A percentile compares a stretch with the other conserved stretches of the same genome.
phyloP scores from a whole-genome alignment of 2,113 vertebrate species.

The Tursiops truncatus region DNA sequence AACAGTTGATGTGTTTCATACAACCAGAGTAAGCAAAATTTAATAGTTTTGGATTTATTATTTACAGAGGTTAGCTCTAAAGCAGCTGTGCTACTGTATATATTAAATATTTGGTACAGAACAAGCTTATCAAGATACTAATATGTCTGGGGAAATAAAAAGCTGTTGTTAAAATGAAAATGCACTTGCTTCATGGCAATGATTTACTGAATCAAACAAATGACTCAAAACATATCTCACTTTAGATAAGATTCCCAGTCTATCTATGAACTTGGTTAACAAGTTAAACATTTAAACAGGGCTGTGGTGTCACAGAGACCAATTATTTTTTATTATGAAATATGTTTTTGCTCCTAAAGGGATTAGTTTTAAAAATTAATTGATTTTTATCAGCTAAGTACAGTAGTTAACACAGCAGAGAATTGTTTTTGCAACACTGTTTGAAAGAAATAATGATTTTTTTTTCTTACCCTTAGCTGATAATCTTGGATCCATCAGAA shows the following conservation, averaged over 20 bases:
- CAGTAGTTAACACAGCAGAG: not conserved
- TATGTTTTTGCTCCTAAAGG: not conserved
- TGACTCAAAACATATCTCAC: not conserved
- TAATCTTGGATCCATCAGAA: not conserved
- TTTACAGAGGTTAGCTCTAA: constrained; percentile 66
- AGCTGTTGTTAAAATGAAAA: constrained; percentile 16
- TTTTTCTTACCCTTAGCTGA: constrained; percentile 27
- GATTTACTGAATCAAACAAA: not conserved
- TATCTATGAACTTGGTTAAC: not conserved
- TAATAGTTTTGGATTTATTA: constrained; percentile 74
- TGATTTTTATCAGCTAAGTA: not conserved
- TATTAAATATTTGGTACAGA: constrained; percentile 57
- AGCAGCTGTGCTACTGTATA: constrained; percentile 59
- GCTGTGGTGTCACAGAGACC: not conserved
- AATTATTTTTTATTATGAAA: not conserved
- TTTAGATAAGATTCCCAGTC: not conserved
- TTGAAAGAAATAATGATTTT: constrained; percentile 37
- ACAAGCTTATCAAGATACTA: constrained; percentile 7
- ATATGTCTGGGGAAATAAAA: not conserved
- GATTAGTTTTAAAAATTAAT: not conserved
- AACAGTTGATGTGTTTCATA: constrained; percentile 68
- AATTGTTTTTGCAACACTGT: not conserved
- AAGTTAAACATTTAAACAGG: not conserved
- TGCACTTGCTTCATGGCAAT: not conserved
- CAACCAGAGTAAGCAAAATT: constrained; percentile 66